phyloP scores from a whole-genome alignment of 92 coral and sea anemone species.

The Parazoanthus darwini region DNA sequence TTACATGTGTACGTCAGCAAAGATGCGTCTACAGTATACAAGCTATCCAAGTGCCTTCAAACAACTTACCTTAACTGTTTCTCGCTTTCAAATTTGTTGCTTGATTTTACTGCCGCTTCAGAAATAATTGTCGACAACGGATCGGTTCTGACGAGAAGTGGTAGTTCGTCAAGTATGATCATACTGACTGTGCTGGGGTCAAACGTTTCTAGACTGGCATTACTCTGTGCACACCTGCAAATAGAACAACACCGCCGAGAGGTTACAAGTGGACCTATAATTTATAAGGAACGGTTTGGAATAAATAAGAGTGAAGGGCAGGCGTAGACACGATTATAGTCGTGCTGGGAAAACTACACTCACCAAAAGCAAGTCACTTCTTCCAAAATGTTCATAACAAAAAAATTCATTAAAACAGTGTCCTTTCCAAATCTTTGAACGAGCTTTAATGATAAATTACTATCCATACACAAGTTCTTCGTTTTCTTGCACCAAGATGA shows the following conservation, averaged over 20 bases:
- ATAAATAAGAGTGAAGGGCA: neutral
- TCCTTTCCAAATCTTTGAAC: neutral
- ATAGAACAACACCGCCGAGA: neutral
- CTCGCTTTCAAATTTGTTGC: slow-evolving; percentile 37
- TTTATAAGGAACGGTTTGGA: neutral
- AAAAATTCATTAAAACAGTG: too few species aligned
- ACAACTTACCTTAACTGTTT: slow-evolving; percentile 67
- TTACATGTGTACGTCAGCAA: too few species aligned
- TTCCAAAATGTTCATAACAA: neutral
- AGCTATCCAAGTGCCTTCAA: neutral
- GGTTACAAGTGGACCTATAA: neutral
- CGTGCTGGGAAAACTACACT: neutral
- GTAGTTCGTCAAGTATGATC: slow-evolving; percentile 77
- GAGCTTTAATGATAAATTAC: too few species aligned
- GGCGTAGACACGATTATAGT: neutral
- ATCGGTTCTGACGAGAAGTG: slow-evolving; percentile 56
- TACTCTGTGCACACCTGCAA: slow-evolving; percentile 51
- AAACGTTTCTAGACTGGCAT: slow-evolving; percentile 70
- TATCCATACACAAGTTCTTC: too few species aligned
- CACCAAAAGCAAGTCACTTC: too few species aligned
- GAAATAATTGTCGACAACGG: slow-evolving; percentile 65
- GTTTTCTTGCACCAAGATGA: too few species aligned
- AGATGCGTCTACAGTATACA: too few species aligned
- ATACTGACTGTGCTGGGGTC: slow-evolving; percentile 82
- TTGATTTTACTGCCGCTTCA: slow-evolving; percentile 53